Evolutionary conservation across 2,888 invertebrate species (phyloP), one percentile per base, ranked within the genome.

Genomic region (Thymelicus acteon): DNA sequence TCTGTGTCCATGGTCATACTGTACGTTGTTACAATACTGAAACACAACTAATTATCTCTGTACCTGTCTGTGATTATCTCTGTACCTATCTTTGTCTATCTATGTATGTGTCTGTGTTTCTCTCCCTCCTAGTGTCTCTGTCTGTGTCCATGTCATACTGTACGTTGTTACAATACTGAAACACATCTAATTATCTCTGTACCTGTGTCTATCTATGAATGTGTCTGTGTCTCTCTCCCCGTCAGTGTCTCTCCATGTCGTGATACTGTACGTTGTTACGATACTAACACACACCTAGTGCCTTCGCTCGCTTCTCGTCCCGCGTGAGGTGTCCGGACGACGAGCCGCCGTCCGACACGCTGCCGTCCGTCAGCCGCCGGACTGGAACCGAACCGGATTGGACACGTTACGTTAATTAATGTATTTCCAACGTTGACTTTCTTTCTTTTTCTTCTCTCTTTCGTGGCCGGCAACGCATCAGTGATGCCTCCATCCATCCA

Each of bases 281-380:
- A 71, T 68, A 68, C 67, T 61, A 44, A 72, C 67, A 78, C 86
- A 85, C 76, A 93, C 94, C 94, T 61, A 98, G 91, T 57, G 97
- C 95, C 73, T 98, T 96, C 1, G 98, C 98, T 67, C 98, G 94
- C 82, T 98, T 98, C 89, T 98, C 98, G 89, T 98, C 98, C 68
- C 98, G 93, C 5, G 97, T 95, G 78, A 97, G 82, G 81, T 97
- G 97, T 72, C 90, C 85, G 74, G 86, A 85, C 0, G 86, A 85
- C 0, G 90, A 90, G 0, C 92, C 92, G 0, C 89, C 87, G 75
- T 94, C 93, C 0, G 93, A 93, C 75, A 90, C 82, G 62, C 92
- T 92, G 60, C 97, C 97, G 67, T 97, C 97, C 12, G 93, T 94
- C 77, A 96, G 70, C 1, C 94, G 87, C 0, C 95, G 95, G 0